A percentile compares a stretch with the other conserved stretches of the same genome.
phyloP scores from a whole-genome alignment of 92 coral and sea anemone genomes.

The Pocillopora grandis region DNA sequence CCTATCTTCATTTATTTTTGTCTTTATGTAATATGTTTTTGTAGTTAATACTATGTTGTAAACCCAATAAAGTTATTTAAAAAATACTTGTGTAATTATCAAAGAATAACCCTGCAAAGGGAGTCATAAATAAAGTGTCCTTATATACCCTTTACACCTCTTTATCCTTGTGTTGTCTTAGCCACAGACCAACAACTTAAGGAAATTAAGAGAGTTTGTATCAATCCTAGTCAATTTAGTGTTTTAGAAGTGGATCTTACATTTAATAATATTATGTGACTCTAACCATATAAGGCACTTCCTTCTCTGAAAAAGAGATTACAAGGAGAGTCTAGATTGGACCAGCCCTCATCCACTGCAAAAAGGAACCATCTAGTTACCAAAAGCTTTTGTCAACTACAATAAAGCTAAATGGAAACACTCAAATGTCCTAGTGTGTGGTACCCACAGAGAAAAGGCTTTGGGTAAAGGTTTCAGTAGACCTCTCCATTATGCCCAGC shows the following conservation, averaged over 20 bases:
- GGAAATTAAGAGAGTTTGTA: constrained; percentile 57
- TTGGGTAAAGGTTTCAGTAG: constrained; percentile 49
- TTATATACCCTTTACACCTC: no score
- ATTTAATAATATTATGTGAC: no score
- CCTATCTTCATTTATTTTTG: no score
- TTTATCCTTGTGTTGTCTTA: constrained; percentile 32
- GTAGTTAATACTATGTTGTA: no score
- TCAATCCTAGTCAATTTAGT: constrained; percentile 53
- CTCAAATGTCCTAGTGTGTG: constrained; percentile 33
- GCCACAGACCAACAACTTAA: constrained; percentile 52
- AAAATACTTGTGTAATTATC: no score
- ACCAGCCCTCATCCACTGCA: constrained; percentile 43
- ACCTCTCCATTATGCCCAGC: constrained; percentile 35
- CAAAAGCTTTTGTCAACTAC: constrained; percentile 12
- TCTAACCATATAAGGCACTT: constrained; percentile 23
- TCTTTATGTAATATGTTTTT: no score
- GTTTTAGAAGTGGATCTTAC: constrained; percentile 57
- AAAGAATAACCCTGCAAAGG: no score
- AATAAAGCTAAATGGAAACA: constrained; percentile 36
- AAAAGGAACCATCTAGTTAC: constrained; percentile 27
- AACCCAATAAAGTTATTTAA: no score
- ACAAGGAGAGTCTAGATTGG: constrained; percentile 48
- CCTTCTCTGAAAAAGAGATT: constrained; percentile 35
- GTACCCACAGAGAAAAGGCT: constrained; percentile 46
- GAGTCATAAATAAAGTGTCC: no score